Evolutionary conservation across 37 sponge, comb jelly and placozoan species (phyloP).

Genomic region (Corticium candelabrum): DNA sequence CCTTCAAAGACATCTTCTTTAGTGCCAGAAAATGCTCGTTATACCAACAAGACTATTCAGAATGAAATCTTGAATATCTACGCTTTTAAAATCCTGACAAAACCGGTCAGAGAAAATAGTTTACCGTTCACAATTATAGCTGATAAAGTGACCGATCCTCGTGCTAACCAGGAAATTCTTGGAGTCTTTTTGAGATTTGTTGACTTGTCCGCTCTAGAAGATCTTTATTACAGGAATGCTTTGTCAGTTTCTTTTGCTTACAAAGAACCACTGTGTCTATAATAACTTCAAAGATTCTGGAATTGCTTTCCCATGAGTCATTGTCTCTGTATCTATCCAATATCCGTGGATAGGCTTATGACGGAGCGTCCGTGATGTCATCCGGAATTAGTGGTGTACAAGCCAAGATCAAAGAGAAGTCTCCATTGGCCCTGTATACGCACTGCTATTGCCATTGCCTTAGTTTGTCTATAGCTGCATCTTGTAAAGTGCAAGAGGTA

Average conservation of each 20-base stretch:
- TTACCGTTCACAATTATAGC: slow-evolving; percentile 38
- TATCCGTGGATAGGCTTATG: background rate
- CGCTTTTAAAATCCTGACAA: slow-evolving; percentile 18
- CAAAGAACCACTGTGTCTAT: slow-evolving; percentile 35
- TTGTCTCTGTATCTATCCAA: background rate
- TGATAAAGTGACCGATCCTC: slow-evolving; percentile 34
- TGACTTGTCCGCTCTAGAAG: slow-evolving; percentile 33
- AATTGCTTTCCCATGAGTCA: background rate
- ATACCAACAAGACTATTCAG: slow-evolving; percentile 37
- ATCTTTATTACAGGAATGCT: slow-evolving; percentile 42
- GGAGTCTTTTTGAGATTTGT: slow-evolving; percentile 35
- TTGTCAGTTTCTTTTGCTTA: slow-evolving; percentile 19
- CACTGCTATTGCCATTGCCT: slow-evolving; percentile 33
- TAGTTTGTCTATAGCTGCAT: slow-evolving; percentile 30
- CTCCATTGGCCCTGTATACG: background rate
- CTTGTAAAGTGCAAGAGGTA: slow-evolving; percentile 28
- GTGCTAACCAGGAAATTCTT: slow-evolving; percentile 27
- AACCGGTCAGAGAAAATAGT: slow-evolving; percentile 13
- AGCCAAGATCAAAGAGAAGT: background rate
- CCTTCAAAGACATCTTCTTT: slow-evolving; percentile 20
- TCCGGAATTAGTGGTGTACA: background rate
- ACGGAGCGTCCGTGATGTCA: slow-evolving; percentile 5
- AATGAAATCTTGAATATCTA: slow-evolving; percentile 28
- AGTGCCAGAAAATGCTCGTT: slow-evolving; percentile 19
- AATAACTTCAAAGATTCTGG: background rate